These are phyloP conservation scores for Cerastis rubricosa DNA, from an alignment of 2,888 invertebrate genomes.

Conservation along the genomic window DNA sequence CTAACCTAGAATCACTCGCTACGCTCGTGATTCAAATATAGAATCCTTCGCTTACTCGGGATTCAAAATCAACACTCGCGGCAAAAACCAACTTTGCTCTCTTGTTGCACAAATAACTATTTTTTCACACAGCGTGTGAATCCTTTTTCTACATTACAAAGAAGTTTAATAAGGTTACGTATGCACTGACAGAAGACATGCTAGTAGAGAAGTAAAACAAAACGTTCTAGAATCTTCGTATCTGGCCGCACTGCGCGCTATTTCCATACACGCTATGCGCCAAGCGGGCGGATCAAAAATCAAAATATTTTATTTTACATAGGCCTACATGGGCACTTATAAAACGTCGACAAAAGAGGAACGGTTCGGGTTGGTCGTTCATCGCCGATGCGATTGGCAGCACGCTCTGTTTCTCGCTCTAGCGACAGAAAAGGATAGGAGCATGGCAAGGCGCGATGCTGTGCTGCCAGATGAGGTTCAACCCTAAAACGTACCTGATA, in stretches of 20 bases:
- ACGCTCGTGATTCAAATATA: no score
- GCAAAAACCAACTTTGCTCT: no score
- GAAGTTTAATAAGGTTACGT: no score
- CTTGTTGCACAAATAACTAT: no score
- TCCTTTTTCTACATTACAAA: not conserved
- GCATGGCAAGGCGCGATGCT: not conserved
- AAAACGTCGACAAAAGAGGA: no score
- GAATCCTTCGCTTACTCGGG: no score
- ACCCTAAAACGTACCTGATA: not conserved
- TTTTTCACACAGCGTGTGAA: not conserved
- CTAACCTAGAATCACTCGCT: no score
- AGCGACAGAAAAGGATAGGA: not conserved
- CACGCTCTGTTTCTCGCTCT: not conserved
- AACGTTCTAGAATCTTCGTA: not conserved
- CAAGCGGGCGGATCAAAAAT: not conserved
- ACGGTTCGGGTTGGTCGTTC: no score
- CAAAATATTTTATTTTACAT: no score
- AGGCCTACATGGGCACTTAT: no score
- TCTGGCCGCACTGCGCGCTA: not conserved
- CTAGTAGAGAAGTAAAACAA: not conserved
- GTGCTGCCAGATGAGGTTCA: not conserved
- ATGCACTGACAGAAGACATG: not conserved
- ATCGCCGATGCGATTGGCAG: not conserved
- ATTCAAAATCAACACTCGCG: no score
- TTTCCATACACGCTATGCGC: not conserved